phyloP scores from a whole-genome alignment of 2,797 vertebrate species.

The Pelobates cultripes region DNA sequence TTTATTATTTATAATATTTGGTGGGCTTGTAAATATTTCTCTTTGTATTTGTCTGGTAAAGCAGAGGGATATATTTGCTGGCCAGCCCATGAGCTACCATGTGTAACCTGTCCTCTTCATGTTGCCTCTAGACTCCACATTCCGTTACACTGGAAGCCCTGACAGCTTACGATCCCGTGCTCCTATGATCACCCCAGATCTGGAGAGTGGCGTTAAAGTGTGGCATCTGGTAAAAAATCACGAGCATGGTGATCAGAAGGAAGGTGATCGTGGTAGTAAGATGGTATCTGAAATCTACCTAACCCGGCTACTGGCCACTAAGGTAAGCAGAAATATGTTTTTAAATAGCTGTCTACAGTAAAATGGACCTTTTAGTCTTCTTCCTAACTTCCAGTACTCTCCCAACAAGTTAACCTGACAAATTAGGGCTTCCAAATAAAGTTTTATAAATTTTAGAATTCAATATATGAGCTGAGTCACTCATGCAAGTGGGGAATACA shows the following conservation, averaged over 20 bases:
- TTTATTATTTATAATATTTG: too few relatives aligned
- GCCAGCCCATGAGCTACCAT: not conserved
- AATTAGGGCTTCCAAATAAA: too few relatives aligned
- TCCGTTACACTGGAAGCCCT: slow-evolving; percentile 95
- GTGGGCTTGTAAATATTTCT: too few relatives aligned
- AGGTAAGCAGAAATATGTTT: slow-evolving; percentile 71
- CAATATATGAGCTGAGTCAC: too few relatives aligned
- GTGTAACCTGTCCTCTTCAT: not conserved
- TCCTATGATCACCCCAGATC: slow-evolving; percentile 97
- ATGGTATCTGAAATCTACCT: slow-evolving; percentile 99
- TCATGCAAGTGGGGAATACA: too few relatives aligned
- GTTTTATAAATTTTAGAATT: too few relatives aligned
- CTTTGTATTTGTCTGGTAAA: too few relatives aligned
- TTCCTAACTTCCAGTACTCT: too few relatives aligned
- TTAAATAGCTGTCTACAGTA: too few relatives aligned
- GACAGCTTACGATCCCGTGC: slow-evolving; percentile 95
- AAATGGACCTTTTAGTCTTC: too few relatives aligned
- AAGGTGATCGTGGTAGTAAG: slow-evolving; percentile 96
- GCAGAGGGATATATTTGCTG: too few relatives aligned
- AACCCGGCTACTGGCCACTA: slow-evolving; percentile 91
- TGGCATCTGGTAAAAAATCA: slow-evolving; percentile 99
- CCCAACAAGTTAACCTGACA: too few relatives aligned
- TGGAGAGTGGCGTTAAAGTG: slow-evolving; percentile 95
- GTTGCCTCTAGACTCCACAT: slow-evolving; percentile 84
- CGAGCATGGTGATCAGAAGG: slow-evolving; percentile 97